phyloP scores from a whole-genome alignment of 2,888 invertebrate species.

The Cataglyphis albicans region DNA sequence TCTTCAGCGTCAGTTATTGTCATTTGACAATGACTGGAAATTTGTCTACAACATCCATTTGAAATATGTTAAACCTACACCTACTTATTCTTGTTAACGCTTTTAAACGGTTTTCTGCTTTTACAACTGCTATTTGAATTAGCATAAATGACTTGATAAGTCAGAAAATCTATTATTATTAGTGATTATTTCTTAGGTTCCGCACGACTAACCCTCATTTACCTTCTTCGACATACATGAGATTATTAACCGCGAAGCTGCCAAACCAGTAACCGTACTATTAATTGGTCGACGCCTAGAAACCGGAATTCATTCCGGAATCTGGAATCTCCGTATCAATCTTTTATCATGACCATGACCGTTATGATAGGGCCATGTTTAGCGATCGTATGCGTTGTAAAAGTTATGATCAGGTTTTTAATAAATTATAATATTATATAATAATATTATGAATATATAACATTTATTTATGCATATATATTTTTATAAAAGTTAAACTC shows the following conservation, averaged over 20 bases:
- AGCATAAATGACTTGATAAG: slow-evolving; percentile 38
- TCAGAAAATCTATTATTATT: slow-evolving; percentile 33
- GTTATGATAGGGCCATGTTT: slow-evolving; percentile 63
- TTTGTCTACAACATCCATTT: neutral
- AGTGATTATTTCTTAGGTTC: slow-evolving; percentile 50
- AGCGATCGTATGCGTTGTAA: slow-evolving; percentile 43
- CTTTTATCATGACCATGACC: slow-evolving; percentile 65
- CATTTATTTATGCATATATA: neutral
- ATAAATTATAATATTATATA: neutral
- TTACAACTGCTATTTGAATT: slow-evolving; percentile 19
- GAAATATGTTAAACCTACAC: neutral
- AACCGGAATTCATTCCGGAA: slow-evolving; percentile 74
- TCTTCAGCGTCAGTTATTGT: neutral
- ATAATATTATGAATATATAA: neutral
- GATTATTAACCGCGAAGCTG: slow-evolving; percentile 74
- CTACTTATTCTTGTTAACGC: neutral
- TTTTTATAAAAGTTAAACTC: neutral
- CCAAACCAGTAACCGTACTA: slow-evolving; percentile 75
- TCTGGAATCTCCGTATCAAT: slow-evolving; percentile 57
- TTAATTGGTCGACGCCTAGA: slow-evolving; percentile 79
- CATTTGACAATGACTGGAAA: neutral
- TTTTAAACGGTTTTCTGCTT: neutral
- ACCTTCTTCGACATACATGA: slow-evolving; percentile 68
- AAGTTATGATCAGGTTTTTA: neutral
- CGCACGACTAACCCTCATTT: slow-evolving; percentile 70